Evolutionary conservation across 2,888 invertebrate species (phyloP), one percentile per base, ranked within the genome.

Genomic region (Phengaris alcon): DNA sequence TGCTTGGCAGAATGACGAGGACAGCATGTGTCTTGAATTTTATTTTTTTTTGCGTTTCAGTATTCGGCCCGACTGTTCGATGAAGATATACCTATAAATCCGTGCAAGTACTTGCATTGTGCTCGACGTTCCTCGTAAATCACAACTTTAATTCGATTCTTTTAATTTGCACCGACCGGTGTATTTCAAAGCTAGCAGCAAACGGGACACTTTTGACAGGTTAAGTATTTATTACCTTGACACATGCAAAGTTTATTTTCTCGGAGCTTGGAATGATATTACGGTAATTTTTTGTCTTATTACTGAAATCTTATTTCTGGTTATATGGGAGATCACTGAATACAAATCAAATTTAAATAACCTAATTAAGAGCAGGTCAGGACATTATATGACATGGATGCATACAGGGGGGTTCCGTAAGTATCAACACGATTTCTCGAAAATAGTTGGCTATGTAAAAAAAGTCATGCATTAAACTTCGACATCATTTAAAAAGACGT

Each of bases 101-200:
- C 70, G 55, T 13, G 70, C 78, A 77, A 80, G 76, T 77, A 77
- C 84, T 82, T 83, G 82, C 87, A 89, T 90, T 89, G 88, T 89
- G 88, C 22, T 22, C 89, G 87, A 88, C 88, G 85, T 85, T 80
- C 83, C 82, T 82, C 82, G 85, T 90, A 90, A 90, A 90, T 89
- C 88, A 86, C 86, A 82, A 82, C 83, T 84, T 85, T 86, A 84
- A 86, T 87, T 87, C 84, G 79, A 82, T 84, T 83, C 81, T 84
- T 87, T 88, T 87, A 87, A 88, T 87, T 88, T 87, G 83, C 79
- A 82, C 84, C 85, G 86, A 83, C 82, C 83, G 82, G 84, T 84
- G 84, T 84, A 85, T 87, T 84, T 83, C 84, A 83, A 82, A 80
- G 79, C 84, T 83, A 84, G 85, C 82, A 81, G 84, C 81, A 81